These are phyloP conservation scores for Punctoribates punctum DNA, from an alignment of 2,888 invertebrate species.

Conservation along the genomic window DNA sequence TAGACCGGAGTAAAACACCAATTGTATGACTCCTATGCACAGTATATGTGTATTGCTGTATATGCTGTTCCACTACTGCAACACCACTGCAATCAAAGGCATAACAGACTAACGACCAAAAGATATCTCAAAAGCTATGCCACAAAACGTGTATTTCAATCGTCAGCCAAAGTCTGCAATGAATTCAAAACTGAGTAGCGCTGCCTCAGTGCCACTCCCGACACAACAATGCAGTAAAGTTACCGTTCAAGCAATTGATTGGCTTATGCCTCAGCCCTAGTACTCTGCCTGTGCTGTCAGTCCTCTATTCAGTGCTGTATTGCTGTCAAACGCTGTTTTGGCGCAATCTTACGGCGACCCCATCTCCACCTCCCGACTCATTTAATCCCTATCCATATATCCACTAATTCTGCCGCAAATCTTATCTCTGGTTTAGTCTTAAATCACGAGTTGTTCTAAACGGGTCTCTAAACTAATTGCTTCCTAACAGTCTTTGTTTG, in stretches of 20 bases:
- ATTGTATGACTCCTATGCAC: not conserved
- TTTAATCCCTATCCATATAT: not conserved
- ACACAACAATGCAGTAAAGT: constrained; percentile 31
- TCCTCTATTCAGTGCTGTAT: not conserved
- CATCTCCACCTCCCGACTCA: constrained; percentile 10
- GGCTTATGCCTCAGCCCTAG: not conserved
- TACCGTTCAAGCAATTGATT: constrained; percentile 30
- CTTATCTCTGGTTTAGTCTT: not conserved
- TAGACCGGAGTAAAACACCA: not conserved
- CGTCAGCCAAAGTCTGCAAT: too few species aligned
- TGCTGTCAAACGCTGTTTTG: not conserved
- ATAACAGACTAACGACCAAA: not conserved
- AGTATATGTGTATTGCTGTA: not conserved
- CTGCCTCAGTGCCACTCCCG: constrained; percentile 28
- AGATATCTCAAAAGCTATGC: too few species aligned
- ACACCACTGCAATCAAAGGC: not conserved
- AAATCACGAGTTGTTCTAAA: too few species aligned
- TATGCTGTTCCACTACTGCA: not conserved
- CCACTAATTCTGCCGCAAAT: not conserved
- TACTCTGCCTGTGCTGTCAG: not conserved
- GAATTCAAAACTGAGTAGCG: not conserved
- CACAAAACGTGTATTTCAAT: not conserved
- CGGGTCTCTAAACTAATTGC: not conserved
- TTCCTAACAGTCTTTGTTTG: not conserved
- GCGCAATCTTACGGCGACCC: not conserved